These are phyloP conservation scores for Auanema sp. DNA, from an alignment of 2,888 invertebrate genomes.

Conservation along the genomic window DNA sequence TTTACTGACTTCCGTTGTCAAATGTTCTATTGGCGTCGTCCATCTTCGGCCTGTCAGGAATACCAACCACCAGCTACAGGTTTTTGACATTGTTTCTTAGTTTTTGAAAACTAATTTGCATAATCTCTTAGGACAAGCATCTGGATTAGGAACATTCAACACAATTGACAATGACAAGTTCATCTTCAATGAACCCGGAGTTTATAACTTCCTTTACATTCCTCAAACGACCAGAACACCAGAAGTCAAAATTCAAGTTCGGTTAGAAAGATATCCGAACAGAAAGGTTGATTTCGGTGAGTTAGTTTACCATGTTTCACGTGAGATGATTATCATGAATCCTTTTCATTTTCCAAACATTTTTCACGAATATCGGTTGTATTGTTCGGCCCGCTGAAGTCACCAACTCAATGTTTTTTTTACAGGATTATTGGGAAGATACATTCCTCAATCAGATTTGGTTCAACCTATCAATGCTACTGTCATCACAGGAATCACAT, in stretches of 20 bases:
- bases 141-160: conserved; percentile 88
- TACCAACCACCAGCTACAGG: conserved; percentile 60
- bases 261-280: conserved; percentile 63
- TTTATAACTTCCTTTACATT: conserved; percentile 58
- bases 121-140: conserved; percentile 75
- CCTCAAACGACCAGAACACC: conserved; percentile 53
- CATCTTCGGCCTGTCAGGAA: conserved; percentile 90
- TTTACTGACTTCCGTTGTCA: conserved; percentile 95
- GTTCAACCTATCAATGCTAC: conserved; percentile 63
- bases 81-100: neutral
- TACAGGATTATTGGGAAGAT: conserved; percentile 47
- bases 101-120: neutral
- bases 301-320: conserved; percentile 7
- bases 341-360: no score
- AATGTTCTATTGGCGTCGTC: conserved; percentile 83
- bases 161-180: conserved; percentile 83
- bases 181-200: conserved; percentile 84
- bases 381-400: no score
- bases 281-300: conserved; percentile 61
- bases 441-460: conserved; percentile 57
- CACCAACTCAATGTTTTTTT: neutral
- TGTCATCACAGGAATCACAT: conserved; percentile 55
- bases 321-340: no score
- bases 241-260: conserved; percentile 58
- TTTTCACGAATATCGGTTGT: neutral